Evolutionary conservation across 2,113 vertebrate species (phyloP), one percentile per base, ranked within the genome.

Genomic region (Microtus ochrogaster): DNA sequence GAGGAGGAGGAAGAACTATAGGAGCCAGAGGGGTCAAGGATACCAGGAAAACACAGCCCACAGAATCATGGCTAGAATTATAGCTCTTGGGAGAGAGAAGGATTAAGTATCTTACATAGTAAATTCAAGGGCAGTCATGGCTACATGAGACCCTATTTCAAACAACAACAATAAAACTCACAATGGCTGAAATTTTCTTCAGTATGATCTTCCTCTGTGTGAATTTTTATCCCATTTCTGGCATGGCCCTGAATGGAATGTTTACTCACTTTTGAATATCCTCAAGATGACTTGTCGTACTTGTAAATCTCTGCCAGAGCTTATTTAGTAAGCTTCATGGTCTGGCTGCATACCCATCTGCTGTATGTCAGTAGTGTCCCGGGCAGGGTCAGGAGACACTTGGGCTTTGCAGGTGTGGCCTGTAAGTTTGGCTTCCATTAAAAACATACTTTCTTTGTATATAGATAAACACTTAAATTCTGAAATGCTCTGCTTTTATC

Each of bases 401-500:
- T 6, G 36, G 39, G 41, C 79, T 94, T 89, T 11, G 14, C 81
- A 77, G 70, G n/a, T 16, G 7, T 30, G 13, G 10, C 26, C 58
- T 24, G 2, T 49, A 41, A 66, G 72, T 93, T 39, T 11, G 44
- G 24, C 52, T 83, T 41, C 63, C 65, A 41, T 39, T 65, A 76
- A 66, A n/a, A 49, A 13, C 26, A 2, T 92, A 3, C 21, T 72
- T 76, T 84, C 47, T 70, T 9, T 4, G 12, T 30, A 6, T 10
- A 1, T 19, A 21, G 13, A 41, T 30, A 13, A 58, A 28, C 3
- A 3, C 26, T 17, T 39, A 52, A 61, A 3, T 36, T 58, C 76
- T 76, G 6, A 33, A 22, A 3, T 13, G 5, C 2, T 0, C 55
- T 11, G 0, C 28, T 21, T 30, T 89, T 22, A 3, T 4, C 1